Percentiles rank a stretch among this genome's conserved stretches.
These are phyloP conservation scores for Panagrolaimus sp. DNA, from an alignment of 1,140 invertebrate genomes.

Conservation along the genomic window DNA sequence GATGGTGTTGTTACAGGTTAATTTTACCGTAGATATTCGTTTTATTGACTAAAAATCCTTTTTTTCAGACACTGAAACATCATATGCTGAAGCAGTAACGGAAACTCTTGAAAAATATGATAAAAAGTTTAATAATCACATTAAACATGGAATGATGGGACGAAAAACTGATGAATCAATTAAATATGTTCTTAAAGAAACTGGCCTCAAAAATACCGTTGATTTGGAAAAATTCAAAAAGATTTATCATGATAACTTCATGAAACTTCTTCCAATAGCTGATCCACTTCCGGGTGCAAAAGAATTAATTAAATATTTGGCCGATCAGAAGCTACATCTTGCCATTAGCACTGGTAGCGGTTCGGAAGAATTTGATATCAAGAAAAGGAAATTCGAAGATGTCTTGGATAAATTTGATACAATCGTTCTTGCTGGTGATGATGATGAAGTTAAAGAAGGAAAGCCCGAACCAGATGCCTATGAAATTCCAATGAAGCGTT, in stretches of 20 bases:
- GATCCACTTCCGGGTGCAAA: slow-evolving; percentile 72
- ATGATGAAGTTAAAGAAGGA: slow-evolving; percentile 78
- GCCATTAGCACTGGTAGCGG: slow-evolving; percentile 83
- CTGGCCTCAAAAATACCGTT: slow-evolving; percentile 11
- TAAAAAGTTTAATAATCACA: slow-evolving; percentile 11
- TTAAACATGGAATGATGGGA: slow-evolving; percentile 66
- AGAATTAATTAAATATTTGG: slow-evolving; percentile 73
- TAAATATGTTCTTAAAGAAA: slow-evolving; percentile 51
- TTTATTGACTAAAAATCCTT: no score
- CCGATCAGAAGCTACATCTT: slow-evolving; percentile 71
- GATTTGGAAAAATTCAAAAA: slow-evolving; percentile 64
- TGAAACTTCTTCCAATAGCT: slow-evolving; percentile 66
- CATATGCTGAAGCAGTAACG: slow-evolving; percentile 30
- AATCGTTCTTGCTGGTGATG: slow-evolving; percentile 73
- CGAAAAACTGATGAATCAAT: slow-evolving; percentile 67
- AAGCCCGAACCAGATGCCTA: slow-evolving; percentile 92
- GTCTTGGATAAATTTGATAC: slow-evolving; percentile 24
- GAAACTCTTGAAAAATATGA: slow-evolving; percentile 29
- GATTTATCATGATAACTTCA: slow-evolving; percentile 61
- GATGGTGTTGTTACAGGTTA: slow-evolving; percentile 19
- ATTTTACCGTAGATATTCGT: no score
- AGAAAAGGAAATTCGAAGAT: slow-evolving; percentile 60
- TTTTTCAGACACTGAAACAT: slow-evolving; percentile 32
- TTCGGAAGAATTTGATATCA: slow-evolving; percentile 71
- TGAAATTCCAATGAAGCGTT: slow-evolving; percentile 74